Base-by-base conservation (phyloP, 2,888 invertebrate genomes). In the Adineta ricciae region DNA sequence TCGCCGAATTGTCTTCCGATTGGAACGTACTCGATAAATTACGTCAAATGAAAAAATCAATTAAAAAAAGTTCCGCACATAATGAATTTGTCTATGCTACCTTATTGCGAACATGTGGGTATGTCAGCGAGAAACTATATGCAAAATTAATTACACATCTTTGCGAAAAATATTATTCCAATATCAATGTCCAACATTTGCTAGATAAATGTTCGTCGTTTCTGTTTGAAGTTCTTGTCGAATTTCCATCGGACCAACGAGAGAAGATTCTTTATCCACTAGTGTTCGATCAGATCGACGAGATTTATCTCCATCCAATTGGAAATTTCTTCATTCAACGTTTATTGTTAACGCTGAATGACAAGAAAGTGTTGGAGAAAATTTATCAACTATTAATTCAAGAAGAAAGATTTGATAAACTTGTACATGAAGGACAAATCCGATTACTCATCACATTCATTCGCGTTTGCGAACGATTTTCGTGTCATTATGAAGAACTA, bases 131-230 rank as follows among this genome's bases (percentile, higher is more conserved):
- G 14, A 41, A 41, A 78, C 21, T n/a, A 4, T 78, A 78, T 78
- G 19, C 19, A 24, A 78, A 78, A 78, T 24, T 78, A 78, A 11
- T 78, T 9, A 9, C 24, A n/a, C 38, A 41, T 36, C 21, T 78
- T 9, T 78, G 24, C 41, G 3, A 24, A 78, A 38, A 41, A n/a
- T n/a, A 38, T 78, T 41, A 41, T 41, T n/a, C 41, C 8, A 8
- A 38, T n/a, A 19, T 78, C 24, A 41, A 78, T 41, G 0, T 41
- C 41, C 41, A 78, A 41, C 41, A 78, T 78, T 9, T 78, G 41
- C 41, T 78, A 78, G 78, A 78, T 78, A 78, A 78, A 78, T 9
- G 14, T 5, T 38, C 78, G n/a, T 78, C 78, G n/a, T 78, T n/a
- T 78, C 24, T 78, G n/a, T 78, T 78, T n/a, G 78, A 78, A 41